Evolutionary conservation across 1,140 invertebrate genomes (phyloP).

Genomic region (Drosophila quadrilineata): DNA sequence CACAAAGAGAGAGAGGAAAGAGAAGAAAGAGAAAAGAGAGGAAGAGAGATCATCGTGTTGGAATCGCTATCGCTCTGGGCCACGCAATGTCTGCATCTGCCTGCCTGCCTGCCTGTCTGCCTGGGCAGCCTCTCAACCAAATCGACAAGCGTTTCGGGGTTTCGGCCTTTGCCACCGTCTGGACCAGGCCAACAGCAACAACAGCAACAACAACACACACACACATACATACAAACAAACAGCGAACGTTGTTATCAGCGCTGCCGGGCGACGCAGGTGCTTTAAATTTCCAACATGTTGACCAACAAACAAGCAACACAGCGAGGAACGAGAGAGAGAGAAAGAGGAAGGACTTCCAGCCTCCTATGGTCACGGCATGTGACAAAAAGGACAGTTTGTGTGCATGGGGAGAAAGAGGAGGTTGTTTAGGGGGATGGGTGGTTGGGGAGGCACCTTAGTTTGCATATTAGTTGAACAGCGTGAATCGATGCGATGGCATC

Average conservation of each 20-base stretch:
- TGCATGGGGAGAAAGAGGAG: neutral
- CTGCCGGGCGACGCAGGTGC: slow-evolving; percentile 56
- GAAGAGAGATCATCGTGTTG: too few species aligned
- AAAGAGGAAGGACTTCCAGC: neutral
- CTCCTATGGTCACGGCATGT: slow-evolving; percentile 10
- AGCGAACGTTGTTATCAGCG: slow-evolving; percentile 62
- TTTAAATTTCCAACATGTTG: slow-evolving; percentile 70
- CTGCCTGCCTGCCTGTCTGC: too few species aligned
- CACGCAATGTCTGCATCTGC: too few species aligned
- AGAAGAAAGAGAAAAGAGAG: too few species aligned
- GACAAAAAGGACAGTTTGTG: slow-evolving; percentile 26
- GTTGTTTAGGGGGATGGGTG: neutral
- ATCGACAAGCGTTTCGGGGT: neutral
- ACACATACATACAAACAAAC: too few species aligned
- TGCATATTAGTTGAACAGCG: slow-evolving; percentile 37
- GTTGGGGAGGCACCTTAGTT: slow-evolving; percentile 7
- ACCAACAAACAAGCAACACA: slow-evolving; percentile 38
- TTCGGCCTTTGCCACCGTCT: slow-evolving; percentile 27
- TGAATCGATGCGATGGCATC: slow-evolving; percentile 25
- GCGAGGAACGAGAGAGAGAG: neutral
- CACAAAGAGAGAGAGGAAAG: too few species aligned
- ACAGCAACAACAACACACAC: too few species aligned
- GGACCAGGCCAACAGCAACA: slow-evolving; percentile 18
- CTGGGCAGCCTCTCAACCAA: too few species aligned
- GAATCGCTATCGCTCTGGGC: slow-evolving; percentile 56